phyloP scores from a whole-genome alignment of 2,113 vertebrate genomes.

The Microtus ochrogaster region DNA sequence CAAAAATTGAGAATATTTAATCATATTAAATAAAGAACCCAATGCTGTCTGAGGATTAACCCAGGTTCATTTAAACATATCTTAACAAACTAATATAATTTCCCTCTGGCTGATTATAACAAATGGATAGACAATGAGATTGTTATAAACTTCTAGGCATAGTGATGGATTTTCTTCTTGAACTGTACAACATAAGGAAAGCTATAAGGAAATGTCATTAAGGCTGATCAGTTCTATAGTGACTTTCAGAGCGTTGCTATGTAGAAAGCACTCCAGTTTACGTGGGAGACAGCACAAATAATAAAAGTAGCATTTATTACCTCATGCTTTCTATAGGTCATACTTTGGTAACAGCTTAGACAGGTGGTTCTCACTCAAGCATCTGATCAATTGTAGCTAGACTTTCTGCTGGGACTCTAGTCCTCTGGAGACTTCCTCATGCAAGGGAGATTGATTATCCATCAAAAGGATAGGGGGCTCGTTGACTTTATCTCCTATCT shows the following conservation, averaged over 20 bases:
- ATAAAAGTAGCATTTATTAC: background rate
- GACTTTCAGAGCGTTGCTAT: background rate
- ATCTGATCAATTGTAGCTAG: background rate
- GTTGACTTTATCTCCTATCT: background rate
- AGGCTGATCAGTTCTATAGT: background rate
- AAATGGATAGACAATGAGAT: background rate
- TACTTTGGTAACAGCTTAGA: background rate
- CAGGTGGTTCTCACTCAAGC: background rate
- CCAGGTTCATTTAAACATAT: background rate
- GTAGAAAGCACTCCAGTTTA: background rate
- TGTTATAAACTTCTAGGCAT: background rate
- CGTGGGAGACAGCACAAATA: background rate
- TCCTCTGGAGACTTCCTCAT: background rate
- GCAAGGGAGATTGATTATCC: background rate
- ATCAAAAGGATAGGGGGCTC: background rate
- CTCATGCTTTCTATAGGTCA: background rate
- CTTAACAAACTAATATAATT: background rate
- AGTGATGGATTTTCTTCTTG: background rate
- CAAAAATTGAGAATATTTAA: slow-evolving; percentile 1
- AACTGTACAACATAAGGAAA: background rate
- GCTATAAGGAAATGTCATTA: background rate
- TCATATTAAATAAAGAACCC: slow-evolving; percentile 9
- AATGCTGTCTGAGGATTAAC: background rate
- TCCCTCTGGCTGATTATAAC: background rate
- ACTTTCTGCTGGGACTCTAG: background rate